Percentiles rank a stretch among this genome's conserved stretches.
Evolutionary conservation across 2,888 invertebrate genomes (phyloP).

Genomic region (Drosophila hamatofila): DNA sequence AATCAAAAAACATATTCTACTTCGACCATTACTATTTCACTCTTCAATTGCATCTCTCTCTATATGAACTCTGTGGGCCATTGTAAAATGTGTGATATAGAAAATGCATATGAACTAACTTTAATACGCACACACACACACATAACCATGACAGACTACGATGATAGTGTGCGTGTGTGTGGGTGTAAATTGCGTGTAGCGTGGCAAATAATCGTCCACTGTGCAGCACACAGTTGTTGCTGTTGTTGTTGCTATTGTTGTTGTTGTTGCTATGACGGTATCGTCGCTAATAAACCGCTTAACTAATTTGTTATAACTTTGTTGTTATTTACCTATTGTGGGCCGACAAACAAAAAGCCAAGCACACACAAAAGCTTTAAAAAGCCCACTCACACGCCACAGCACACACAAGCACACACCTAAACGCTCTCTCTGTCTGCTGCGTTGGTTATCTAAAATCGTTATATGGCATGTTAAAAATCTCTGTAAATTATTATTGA

Average conservation of each 20-base stretch:
- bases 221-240: conserved; percentile 5
- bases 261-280: conserved; percentile 44
- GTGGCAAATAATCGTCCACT: conserved; percentile 33
- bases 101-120: conserved; percentile 11
- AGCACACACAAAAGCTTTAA: conserved; percentile 58
- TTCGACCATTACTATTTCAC: too few relatives aligned
- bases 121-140: conserved; percentile 11
- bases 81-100: conserved; percentile 36
- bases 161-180: conserved; percentile 1
- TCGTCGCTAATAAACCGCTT: conserved; percentile 72
- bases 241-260: conserved; percentile 8
- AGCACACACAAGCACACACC: conserved; percentile 19
- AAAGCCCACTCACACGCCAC: conserved; percentile 44
- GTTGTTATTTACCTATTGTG: conserved; percentile 68
- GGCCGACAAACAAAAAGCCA: conserved; percentile 61
- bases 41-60: too few relatives aligned
- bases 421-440: not conserved
- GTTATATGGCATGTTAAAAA: conserved; percentile 64
- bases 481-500: conserved; percentile 72
- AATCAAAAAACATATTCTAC: too few relatives aligned
- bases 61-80: conserved; percentile 9
- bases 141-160: conserved; percentile 4
- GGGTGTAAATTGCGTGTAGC: conserved; percentile 35
- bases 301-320: conserved; percentile 73
- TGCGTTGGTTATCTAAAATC: conserved; percentile 61